These are phyloP conservation scores for Hylomyscus alleni DNA, from an alignment of 2,797 vertebrate genomes.

Conservation along the genomic window DNA sequence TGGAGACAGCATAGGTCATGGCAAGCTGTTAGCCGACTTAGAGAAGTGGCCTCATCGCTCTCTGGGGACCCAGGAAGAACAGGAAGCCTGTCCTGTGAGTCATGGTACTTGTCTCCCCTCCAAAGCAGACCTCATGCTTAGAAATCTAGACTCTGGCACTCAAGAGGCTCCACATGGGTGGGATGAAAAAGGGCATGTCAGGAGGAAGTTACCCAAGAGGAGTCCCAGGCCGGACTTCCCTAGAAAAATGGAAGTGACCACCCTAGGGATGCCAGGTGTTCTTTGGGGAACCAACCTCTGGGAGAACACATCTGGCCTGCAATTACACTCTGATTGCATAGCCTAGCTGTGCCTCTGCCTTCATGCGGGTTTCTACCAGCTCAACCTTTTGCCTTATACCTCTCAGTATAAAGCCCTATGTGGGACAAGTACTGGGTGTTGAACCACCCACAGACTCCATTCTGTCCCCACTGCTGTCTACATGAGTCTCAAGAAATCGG, in stretches of 20 bases:
- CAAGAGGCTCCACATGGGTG: neutral
- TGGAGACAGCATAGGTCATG: neutral
- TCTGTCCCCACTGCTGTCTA: neutral
- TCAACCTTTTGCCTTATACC: neutral
- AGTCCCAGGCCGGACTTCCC: neutral
- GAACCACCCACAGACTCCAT: neutral
- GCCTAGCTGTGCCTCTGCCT: neutral
- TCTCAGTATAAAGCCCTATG: neutral
- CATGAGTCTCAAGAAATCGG: neutral
- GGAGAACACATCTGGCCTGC: neutral
- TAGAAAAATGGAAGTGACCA: neutral
- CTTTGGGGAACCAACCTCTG: neutral
- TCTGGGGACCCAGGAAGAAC: neutral
- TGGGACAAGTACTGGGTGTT: neutral
- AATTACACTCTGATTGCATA: neutral
- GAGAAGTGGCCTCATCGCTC: neutral
- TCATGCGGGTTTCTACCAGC: neutral
- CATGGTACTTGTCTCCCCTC: constrained; percentile 2
- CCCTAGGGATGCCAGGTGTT: neutral
- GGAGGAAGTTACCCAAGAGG: neutral
- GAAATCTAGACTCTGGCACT: too few relatives aligned
- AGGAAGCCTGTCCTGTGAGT: constrained; percentile 14
- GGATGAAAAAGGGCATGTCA: neutral
- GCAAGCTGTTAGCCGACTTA: neutral
- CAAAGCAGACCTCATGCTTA: neutral